Conservation (phyloP, 2,888 invertebrate species). For the Eurytoma adleriae region DNA sequence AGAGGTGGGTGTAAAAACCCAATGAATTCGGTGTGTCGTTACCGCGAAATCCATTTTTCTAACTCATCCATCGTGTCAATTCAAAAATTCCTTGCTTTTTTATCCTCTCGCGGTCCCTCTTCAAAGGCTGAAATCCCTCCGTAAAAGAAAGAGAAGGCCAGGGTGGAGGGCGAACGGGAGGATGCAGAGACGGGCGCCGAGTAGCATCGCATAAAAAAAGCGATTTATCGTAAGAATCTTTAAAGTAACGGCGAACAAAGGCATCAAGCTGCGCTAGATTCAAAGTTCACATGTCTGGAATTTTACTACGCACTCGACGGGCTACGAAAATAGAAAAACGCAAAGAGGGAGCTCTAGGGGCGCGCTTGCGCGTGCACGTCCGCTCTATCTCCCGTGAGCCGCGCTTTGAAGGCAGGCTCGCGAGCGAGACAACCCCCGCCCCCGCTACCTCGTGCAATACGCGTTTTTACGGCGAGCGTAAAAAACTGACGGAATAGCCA, state of each 20-base stretch:
- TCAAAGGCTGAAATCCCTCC: background rate
- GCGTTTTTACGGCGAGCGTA: conserved; percentile 32
- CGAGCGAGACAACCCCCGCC: background rate
- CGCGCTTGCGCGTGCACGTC: background rate
- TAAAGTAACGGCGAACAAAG: conserved; percentile 21
- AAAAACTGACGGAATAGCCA: background rate
- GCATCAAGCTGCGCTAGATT: conserved; percentile 30
- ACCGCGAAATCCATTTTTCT: background rate
- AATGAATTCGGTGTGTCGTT: background rate
- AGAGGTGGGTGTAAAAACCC: too few species aligned
- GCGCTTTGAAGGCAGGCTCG: too few species aligned
- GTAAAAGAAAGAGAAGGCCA: conserved; percentile 1
- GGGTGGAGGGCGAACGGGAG: background rate
- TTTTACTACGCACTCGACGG: conserved; percentile 39
- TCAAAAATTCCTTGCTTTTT: background rate
- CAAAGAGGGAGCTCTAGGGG: background rate
- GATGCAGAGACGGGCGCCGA: background rate
- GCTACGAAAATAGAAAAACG: conserved; percentile 38
- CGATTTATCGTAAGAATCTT: conserved; percentile 38
- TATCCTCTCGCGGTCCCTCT: background rate
- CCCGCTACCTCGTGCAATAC: conserved; percentile 4
- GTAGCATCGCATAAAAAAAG: conserved; percentile 24
- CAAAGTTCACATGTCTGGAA: conserved; percentile 27
- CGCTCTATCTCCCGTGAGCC: conserved; percentile 4
- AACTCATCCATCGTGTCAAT: too few species aligned